Base-by-base conservation (phyloP, 1,140 invertebrate genomes). In the Micrasema longulum region DNA sequence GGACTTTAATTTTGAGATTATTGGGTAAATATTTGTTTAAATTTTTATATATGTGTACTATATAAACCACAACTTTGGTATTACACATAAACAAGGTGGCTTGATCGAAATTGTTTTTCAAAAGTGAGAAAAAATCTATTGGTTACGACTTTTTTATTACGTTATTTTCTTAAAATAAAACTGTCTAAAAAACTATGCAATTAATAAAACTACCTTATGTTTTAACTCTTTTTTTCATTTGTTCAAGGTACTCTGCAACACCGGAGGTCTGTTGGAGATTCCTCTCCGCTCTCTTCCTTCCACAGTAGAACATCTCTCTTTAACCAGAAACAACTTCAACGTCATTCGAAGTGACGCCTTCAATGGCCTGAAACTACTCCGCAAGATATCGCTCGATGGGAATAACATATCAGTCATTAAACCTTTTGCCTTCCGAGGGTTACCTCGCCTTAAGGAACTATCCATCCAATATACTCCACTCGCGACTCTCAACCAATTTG, bases 401-500 rank as follows among this genome's bases (percentile, higher is more conserved):
- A 95, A 94, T 80, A 93, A 93, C 79, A 92, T 95, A 50, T 88
- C 90, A 1, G 83, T 87, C 5, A 93, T 95, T 74, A 91, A 91
- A 73, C 90, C 91, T 16, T 94, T 95, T 78, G 93, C 93, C 16
- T 95, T 95, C 79, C 88, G 92, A 11, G 93, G 93, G 0, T 79
- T 95, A 23, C 90, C 89, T 1, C 88, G 90, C 2, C 84, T 95
- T 0, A 86, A 89, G 48, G 91, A 93, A 74, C 85, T 95, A 0
- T 93, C 91, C 72, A 93, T 95, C 62, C 93, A 94, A 77, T 89
- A 94, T 52, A 94, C 92, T 0, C 91, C 92, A 0, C 81, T 95
- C 5, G 85, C 90, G 5, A 89, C 87, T 1, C 90, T 95, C n/a
- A 89, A 91, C 1, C 88, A 89, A 36, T 95, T 94, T 75, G 89